Percentiles rank a stretch among this genome's conserved stretches.
Evolutionary conservation across 2,888 invertebrate species (phyloP).

Genomic region (Meteorus colon): DNA sequence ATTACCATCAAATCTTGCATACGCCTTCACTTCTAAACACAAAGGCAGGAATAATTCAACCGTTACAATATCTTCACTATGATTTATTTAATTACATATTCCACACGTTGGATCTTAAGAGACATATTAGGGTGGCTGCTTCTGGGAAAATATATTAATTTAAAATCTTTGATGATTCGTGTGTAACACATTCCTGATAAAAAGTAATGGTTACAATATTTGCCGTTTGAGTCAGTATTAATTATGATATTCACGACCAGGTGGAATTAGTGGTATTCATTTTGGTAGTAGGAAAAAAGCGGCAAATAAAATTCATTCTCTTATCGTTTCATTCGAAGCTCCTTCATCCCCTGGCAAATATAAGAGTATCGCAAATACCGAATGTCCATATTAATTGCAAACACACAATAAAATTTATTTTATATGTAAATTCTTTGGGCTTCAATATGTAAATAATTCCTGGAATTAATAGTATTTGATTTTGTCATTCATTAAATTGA

Average conservation of each 20-base stretch:
- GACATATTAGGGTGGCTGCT: not conserved
- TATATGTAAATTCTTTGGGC: no score
- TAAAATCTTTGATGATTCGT: not conserved
- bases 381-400: no score
- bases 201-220: not conserved
- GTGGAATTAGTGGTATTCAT: no score
- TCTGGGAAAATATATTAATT: not conserved
- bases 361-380: no score
- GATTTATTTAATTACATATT: not conserved
- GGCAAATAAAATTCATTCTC: no score
- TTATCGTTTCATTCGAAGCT: no score
- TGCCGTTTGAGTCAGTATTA: no score
- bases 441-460: not conserved
- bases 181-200: not conserved
- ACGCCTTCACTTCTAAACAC: slow-evolving; percentile 60
- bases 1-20: slow-evolving; percentile 55
- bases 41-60: not conserved
- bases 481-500: not conserved
- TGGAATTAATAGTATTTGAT: not conserved
- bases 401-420: no score
- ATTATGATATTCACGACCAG: no score
- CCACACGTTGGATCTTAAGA: not conserved
- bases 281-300: no score
- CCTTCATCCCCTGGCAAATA: no score
- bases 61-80: not conserved